Evolutionary conservation across 2,113 vertebrate species (phyloP), one percentile per base, ranked within the genome.

Genomic region (Tricholaema leucomelas): DNA sequence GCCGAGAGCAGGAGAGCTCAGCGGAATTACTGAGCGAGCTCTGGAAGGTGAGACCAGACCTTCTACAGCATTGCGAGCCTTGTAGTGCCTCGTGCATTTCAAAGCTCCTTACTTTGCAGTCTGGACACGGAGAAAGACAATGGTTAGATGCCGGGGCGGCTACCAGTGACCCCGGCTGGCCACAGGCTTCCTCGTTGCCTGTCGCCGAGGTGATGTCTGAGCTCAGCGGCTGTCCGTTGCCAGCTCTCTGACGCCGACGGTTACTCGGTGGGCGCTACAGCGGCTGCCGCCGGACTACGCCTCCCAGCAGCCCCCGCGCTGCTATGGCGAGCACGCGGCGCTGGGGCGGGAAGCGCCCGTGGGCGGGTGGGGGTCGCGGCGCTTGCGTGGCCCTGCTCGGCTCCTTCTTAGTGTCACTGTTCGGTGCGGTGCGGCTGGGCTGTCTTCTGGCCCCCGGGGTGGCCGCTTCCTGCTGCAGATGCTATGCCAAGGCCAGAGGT

Each of bases 401-500:
- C 13, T 3, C 21, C 24, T 48, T 15, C 0, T 21, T 11, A 12
- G 46, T 33, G 36, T 12, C 3, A 23, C 46, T 31, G n/a, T 4
- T 12, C 24, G 5, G 35, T 10, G 63, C 77, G 9, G 54, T 13
- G 71, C 28, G 36, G 30, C 76, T 17, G 63, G 46, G 35, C 58
- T 15, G 66, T 54, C 8, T 30, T 42, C 21, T 24, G 12, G 44
- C 19, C 30, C n/a, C 56, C 56, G 27, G 31, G 55, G 74, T 48
- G 31, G 61, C 87, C 64, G 48, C 14, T 20, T 28, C 5, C 10
- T 12, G 67, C n/a, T 36, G 36, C 15, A 58, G 81, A 60, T 94
- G 96, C 97, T 93, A 99, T 99, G 98, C 95, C 97, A 25, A 94
- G 97, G 60, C 97, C 96, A 4, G 98, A 98, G 65, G 69, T 64